Conservation (phyloP, 1,140 invertebrate species). For the Drosophila bocqueti region DNA sequence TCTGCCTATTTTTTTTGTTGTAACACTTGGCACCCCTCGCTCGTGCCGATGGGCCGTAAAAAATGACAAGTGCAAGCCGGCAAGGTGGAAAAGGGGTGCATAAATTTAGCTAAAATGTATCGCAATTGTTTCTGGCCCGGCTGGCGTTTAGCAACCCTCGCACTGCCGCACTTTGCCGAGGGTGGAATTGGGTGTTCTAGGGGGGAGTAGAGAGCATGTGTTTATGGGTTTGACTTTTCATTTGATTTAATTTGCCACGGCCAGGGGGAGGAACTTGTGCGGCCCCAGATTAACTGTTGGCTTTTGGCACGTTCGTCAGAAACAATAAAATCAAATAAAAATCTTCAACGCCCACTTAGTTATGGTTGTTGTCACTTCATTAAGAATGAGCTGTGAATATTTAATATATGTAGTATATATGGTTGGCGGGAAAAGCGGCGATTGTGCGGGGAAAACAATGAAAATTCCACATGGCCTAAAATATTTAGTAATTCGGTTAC, state of each 20-base stretch:
- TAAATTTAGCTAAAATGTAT: constrained; percentile 80
- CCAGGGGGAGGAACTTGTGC: constrained; percentile 25
- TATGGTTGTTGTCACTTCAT: constrained; percentile 51
- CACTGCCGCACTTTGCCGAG: constrained; percentile 8
- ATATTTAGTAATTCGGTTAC: constrained; percentile 10
- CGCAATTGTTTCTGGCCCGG: constrained; percentile 70
- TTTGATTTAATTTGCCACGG: constrained; percentile 78
- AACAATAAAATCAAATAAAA: constrained; percentile 82
- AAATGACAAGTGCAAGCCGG: constrained; percentile 67
- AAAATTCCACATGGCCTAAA: neutral
- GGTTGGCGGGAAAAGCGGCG: neutral
- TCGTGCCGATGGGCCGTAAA: constrained; percentile 45
- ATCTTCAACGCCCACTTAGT: constrained; percentile 75
- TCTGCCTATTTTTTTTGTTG: constrained; percentile 18
- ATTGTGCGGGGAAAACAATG: constrained; percentile 16
- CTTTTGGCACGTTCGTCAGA: constrained; percentile 77
- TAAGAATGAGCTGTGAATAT: constrained; percentile 46
- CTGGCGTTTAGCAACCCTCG: constrained; percentile 51
- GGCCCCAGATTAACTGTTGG: constrained; percentile 69
- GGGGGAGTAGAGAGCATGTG: constrained; percentile 53
- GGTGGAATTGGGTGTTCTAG: constrained; percentile 31
- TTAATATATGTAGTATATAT: constrained; percentile 12
- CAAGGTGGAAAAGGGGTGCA: constrained; percentile 66
- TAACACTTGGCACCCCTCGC: constrained; percentile 34
- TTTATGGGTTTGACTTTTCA: constrained; percentile 82